Base-by-base conservation (phyloP, 2,797 vertebrate genomes). In the Danio aesculapii region DNA sequence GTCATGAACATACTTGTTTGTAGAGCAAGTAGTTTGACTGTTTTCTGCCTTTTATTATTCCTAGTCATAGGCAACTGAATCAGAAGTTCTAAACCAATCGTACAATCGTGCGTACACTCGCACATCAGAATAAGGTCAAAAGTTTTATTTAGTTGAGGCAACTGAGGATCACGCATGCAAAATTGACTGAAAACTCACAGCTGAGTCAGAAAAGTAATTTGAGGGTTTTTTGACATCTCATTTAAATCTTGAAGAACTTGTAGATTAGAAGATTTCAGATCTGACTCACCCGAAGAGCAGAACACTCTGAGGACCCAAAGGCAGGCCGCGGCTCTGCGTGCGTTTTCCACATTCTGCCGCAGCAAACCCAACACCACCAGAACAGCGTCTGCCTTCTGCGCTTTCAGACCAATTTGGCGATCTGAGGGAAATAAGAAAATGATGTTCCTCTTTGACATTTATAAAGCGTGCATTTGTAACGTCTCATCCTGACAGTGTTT, bases 391-490 rank as follows among this genome's bases (percentile, higher is more conserved):
- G 93, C 86, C 2, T 95, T 93, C 84, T 97, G 94, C 0, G 95
- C 97, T 87, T 97, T 99, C 87, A 92, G 52, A 39, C 97, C 97
- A 82, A 99, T 96, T 19, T 88, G 92, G 58, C 84, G 92, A 85
- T 98, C 97, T 99, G 84, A 21, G 19, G 17, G 4, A 30, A 73
- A 57, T 6, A 57, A 43, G 39, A 41, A 72, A 73, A 55, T 62
- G 0, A 62, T 21, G 46, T 68, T 68, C 14, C 17, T 30, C 52
- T 79, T 69, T 59, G 55, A 61, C 16, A 44, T 79, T 89, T 67
- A 61, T 41, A 53, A 50, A 75, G 19, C n/a, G 7, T 41, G 11
- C 44, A 46, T 77, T 39, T 57, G 52, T 47, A 11, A 59, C 30
- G 14, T 67, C 44, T 53, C 50, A 47, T 62, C 71, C n/a, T 71